Percentiles rank a stretch among this genome's conserved stretches.
Evolutionary conservation across 2,797 vertebrate species (phyloP).

Genomic region (Falco biarmicus): DNA sequence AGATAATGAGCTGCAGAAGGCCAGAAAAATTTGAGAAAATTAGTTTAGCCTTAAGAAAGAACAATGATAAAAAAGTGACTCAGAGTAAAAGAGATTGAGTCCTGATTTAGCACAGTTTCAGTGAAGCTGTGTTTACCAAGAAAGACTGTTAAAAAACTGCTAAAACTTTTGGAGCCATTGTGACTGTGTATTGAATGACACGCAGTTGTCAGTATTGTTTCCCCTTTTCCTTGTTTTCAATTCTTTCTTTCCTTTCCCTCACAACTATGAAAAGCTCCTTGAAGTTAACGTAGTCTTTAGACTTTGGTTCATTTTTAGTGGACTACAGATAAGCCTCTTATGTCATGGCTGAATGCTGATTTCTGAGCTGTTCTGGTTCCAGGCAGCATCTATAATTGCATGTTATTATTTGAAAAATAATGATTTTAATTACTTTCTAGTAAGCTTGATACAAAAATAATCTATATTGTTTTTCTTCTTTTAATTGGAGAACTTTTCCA

Average conservation of each 20-base stretch:
- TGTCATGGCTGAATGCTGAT: conserved; percentile 33
- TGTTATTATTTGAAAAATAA: conserved; percentile 17
- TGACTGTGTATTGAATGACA: background rate
- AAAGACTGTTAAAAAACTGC: background rate
- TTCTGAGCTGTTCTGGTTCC: conserved; percentile 16
- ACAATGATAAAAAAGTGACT: background rate
- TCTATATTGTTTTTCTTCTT: conserved; percentile 9
- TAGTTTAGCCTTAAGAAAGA: background rate
- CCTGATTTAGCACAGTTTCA: background rate
- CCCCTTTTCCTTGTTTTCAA: background rate
- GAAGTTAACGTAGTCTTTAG: background rate
- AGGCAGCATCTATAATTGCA: conserved; percentile 26
- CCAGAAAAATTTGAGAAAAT: background rate
- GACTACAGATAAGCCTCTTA: background rate
- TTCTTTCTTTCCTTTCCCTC: background rate
- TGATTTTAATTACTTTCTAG: conserved; percentile 33
- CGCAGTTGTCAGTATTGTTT: background rate
- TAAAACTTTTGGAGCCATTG: background rate
- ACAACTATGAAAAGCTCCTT: background rate
- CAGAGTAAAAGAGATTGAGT: background rate
- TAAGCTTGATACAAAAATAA: background rate
- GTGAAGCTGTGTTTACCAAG: background rate
- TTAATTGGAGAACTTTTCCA: conserved; percentile 11
- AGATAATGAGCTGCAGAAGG: background rate
- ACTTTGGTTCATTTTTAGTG: background rate